phyloP scores from a whole-genome alignment of 2,888 invertebrate species.

The Spodoptera exigua region DNA sequence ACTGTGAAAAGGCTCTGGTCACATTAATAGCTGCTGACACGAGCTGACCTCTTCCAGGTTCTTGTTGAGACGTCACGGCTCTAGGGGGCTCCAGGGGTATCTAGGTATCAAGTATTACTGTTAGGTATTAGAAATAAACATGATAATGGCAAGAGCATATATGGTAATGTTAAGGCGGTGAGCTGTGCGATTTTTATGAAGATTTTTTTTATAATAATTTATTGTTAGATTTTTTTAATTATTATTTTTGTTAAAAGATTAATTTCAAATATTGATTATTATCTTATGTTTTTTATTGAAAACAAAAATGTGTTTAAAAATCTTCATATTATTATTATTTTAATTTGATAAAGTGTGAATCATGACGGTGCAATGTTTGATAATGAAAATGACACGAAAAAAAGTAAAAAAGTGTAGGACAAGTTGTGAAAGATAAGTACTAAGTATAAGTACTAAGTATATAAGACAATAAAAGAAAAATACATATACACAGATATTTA shows the following conservation, averaged over 20 bases:
- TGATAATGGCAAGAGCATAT: constrained; percentile 22
- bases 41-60: constrained; percentile 85
- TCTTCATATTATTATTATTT: constrained; percentile 17
- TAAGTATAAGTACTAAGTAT: not conserved
- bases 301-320: not conserved
- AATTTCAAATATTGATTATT: not conserved
- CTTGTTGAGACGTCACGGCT: constrained; percentile 75
- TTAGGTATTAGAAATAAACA: constrained; percentile 37
- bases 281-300: not conserved
- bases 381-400: constrained; percentile 14
- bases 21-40: constrained; percentile 93
- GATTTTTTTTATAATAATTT: constrained; percentile 6
- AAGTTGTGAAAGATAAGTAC: constrained; percentile 3
- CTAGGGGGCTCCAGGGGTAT: constrained; percentile 86
- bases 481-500: constrained; percentile 34
- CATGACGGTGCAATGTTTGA: constrained; percentile 29
- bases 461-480: constrained; percentile 10
- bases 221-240: too few species aligned
- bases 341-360: constrained; percentile 9
- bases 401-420: constrained; percentile 1
- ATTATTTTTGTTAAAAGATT: too few species aligned
- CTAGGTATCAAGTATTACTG: constrained; percentile 62
- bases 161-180: constrained; percentile 57
- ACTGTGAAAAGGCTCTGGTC: constrained; percentile 93
- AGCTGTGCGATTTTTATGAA: constrained; percentile 39